These are phyloP conservation scores for Aplocera efformata DNA, from an alignment of 2,888 invertebrate species.

Conservation along the genomic window DNA sequence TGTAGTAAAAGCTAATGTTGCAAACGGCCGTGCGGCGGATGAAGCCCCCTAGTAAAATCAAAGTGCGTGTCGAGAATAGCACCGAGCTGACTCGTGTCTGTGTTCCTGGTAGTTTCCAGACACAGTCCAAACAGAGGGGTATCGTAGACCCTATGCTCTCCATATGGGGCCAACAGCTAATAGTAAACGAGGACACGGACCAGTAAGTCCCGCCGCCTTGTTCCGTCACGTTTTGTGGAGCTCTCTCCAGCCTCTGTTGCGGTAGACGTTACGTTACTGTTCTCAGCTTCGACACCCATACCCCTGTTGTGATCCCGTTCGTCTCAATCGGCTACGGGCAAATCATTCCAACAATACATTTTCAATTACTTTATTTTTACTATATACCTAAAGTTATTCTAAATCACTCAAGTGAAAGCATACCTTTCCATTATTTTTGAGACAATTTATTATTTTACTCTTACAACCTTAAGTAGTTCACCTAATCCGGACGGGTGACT, in stretches of 20 bases:
- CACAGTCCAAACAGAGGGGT: slow-evolving; percentile 95
- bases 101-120: slow-evolving; percentile 87
- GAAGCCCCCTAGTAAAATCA: slow-evolving; percentile 16
- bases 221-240: slow-evolving; percentile 40
- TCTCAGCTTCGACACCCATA: slow-evolving; percentile 44
- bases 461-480: too few relatives aligned
- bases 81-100: slow-evolving; percentile 59
- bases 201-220: slow-evolving; percentile 87
- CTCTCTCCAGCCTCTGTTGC: slow-evolving; percentile 60
- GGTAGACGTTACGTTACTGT: slow-evolving; percentile 48
- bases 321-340: slow-evolving; percentile 46
- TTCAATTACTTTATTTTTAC: neutral
- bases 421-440: too few relatives aligned
- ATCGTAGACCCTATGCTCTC: slow-evolving; percentile 99
- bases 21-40: too few relatives aligned
- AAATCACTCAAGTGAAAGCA: too few relatives aligned
- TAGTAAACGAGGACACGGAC: slow-evolving; percentile 98
- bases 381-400: too few relatives aligned
- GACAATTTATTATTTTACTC: too few relatives aligned
- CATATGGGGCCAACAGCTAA: slow-evolving; percentile 98
- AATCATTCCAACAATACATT: slow-evolving; percentile 34
- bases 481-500: too few relatives aligned
- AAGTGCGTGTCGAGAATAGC: slow-evolving; percentile 32
- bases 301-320: slow-evolving; percentile 44
- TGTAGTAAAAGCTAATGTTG: too few relatives aligned